These are phyloP conservation scores for Drosophila rufa DNA, from an alignment of 1,140 invertebrate species.

Conservation along the genomic window DNA sequence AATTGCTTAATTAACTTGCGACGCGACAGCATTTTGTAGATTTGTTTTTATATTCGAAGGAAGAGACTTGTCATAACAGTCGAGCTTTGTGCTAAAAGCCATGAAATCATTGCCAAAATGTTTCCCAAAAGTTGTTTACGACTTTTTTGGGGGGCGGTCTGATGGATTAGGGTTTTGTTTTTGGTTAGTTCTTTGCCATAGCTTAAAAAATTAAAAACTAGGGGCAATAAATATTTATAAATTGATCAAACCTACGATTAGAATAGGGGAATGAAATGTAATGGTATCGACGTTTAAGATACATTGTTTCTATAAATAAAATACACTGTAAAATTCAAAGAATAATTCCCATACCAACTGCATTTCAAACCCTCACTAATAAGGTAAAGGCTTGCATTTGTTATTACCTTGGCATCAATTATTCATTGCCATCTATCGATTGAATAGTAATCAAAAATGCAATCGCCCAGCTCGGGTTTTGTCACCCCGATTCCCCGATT, in stretches of 20 bases:
- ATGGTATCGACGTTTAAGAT: background rate
- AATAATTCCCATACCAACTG: background rate
- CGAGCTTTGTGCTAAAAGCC: conserved; percentile 1
- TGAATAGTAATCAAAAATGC: conserved; percentile 49
- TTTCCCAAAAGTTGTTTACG: background rate
- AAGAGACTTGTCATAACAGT: conserved; percentile 1
- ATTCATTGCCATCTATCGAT: conserved; percentile 17
- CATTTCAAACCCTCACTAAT: background rate
- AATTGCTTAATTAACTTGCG: conserved; percentile 39
- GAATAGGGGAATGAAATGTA: background rate
- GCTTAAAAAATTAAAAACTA: background rate
- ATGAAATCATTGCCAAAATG: background rate
- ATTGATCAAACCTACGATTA: background rate
- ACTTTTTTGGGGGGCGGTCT: background rate
- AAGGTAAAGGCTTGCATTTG: background rate
- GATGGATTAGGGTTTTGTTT: background rate
- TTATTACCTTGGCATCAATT: conserved; percentile 24
- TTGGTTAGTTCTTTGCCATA: background rate
- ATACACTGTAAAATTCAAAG: background rate
- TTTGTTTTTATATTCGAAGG: background rate
- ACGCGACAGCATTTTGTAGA: background rate
- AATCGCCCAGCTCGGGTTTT: conserved; percentile 42
- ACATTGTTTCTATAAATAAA: too few species aligned
- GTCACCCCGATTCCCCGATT: conserved; percentile 54
- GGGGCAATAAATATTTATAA: too few species aligned